Evolutionary conservation across 2,797 vertebrate genomes (phyloP).

Genomic region (Delichon dasypus): DNA sequence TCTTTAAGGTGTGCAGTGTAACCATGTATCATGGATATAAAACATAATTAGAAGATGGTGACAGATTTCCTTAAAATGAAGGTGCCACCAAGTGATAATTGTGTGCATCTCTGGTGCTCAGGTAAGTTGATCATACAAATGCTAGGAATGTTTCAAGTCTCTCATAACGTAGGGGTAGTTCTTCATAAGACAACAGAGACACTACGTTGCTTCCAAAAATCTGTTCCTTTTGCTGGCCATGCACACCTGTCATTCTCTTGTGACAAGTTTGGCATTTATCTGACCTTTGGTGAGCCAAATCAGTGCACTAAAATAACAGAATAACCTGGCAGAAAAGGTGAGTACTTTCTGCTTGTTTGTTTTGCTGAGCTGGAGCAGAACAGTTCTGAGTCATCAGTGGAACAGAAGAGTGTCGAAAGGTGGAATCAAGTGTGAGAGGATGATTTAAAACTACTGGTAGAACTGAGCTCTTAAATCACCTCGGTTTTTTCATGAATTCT

Average conservation of each 20-base stretch:
- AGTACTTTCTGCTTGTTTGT: background rate
- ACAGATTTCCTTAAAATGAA: background rate
- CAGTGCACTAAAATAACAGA: background rate
- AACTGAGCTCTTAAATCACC: background rate
- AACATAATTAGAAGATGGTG: background rate
- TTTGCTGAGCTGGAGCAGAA: background rate
- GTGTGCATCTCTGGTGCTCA: background rate
- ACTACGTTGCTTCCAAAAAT: background rate
- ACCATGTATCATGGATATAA: background rate
- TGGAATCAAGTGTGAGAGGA: background rate
- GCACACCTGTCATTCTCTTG: background rate
- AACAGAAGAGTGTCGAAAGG: background rate
- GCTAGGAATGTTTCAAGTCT: background rate
- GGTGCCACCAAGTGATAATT: background rate
- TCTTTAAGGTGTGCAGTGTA: background rate
- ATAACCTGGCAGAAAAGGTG: background rate
- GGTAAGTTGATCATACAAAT: background rate
- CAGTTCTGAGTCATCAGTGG: background rate
- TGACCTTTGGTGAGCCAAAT: background rate
- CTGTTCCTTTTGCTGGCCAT: background rate
- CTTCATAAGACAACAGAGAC: background rate
- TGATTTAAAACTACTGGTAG: background rate
- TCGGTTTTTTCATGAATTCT: background rate
- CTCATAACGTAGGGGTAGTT: background rate
- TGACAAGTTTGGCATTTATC: background rate